Evolutionary conservation across 1,140 invertebrate genomes (phyloP).

Genomic region (Riptortus pedestris): DNA sequence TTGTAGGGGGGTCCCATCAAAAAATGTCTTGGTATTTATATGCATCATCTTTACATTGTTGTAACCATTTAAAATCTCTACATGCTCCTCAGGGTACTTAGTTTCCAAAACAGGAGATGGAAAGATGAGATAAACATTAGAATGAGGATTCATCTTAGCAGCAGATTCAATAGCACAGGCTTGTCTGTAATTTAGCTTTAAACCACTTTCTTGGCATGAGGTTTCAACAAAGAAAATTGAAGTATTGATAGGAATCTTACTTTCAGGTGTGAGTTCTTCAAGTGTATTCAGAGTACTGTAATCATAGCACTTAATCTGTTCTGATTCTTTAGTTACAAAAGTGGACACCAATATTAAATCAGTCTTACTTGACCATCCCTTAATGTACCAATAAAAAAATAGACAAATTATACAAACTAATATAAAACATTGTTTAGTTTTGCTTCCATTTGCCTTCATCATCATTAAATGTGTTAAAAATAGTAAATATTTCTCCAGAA

Average conservation of each 20-base stretch:
- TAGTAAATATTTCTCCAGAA: no score
- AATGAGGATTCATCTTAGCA: constrained; percentile 30
- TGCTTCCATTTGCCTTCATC: no score
- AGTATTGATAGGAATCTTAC: constrained; percentile 4
- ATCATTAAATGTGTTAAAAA: no score
- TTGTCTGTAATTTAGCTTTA: constrained; percentile 31
- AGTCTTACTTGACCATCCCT: no score
- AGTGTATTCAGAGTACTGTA: constrained; percentile 9
- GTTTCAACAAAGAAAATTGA: constrained; percentile 34
- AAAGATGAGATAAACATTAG: constrained; percentile 31
- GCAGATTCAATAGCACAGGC: constrained; percentile 38
- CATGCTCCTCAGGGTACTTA: background rate
- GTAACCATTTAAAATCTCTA: constrained; percentile 40
- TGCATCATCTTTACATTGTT: constrained; percentile 41
- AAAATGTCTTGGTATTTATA: constrained; percentile 46
- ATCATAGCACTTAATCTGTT: constrained; percentile 26
- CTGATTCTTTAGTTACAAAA: constrained; percentile 7
- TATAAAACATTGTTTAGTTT: no score
- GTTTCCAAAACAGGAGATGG: constrained; percentile 28
- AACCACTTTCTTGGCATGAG: constrained; percentile 28
- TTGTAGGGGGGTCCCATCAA: constrained; percentile 48
- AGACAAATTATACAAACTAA: no score
- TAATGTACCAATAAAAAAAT: no score
- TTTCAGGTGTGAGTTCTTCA: background rate
- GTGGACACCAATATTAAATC: no score